phyloP scores from a whole-genome alignment of 35 echinoderm and acorn worm species.

The Heliocidaris erythrogramma region DNA sequence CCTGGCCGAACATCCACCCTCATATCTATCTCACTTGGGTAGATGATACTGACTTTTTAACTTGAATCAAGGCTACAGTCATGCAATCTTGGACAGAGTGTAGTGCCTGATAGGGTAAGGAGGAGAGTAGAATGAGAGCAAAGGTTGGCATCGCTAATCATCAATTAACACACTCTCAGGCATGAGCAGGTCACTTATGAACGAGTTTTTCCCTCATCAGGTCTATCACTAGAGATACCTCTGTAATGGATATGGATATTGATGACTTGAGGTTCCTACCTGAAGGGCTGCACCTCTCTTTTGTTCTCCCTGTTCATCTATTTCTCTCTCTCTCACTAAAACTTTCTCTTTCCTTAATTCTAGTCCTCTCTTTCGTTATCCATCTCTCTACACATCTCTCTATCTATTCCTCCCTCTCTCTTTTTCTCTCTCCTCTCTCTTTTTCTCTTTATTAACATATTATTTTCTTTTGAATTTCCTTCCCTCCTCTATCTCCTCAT shows the following conservation, averaged over 20 bases:
- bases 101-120: too few species aligned
- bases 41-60: too few species aligned
- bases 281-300: background rate
- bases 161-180: background rate
- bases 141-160: background rate
- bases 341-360: background rate
- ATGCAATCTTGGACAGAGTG: too few species aligned
- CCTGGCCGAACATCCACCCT: too few species aligned
- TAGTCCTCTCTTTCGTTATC: background rate
- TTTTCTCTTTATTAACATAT: background rate
- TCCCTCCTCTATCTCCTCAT: background rate
- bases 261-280: background rate
- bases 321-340: background rate
- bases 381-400: background rate
- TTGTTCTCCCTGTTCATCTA: background rate
- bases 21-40: too few species aligned
- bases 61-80: too few species aligned
- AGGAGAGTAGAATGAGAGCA: background rate
- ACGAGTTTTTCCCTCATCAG: background rate
- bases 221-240: background rate
- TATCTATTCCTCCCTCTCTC: background rate
- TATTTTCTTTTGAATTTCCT: background rate
- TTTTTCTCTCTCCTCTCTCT: background rate
- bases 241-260: background rate
- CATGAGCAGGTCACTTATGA: background rate